These are phyloP conservation scores for Tringa solitaria DNA, from an alignment of 2,113 vertebrate genomes.

Conservation along the genomic window DNA sequence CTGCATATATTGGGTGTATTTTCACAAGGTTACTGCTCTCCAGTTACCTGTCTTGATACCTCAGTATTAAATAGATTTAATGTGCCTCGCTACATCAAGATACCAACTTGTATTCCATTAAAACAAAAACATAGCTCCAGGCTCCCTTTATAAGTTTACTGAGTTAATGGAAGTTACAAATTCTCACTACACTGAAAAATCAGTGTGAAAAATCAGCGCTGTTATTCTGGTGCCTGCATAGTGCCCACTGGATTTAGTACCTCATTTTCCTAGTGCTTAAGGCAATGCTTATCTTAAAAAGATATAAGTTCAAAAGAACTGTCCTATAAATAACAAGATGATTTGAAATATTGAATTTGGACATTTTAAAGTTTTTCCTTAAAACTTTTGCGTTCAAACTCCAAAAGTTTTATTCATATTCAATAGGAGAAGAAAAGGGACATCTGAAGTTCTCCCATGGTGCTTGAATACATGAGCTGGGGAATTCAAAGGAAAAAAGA, in stretches of 20 bases:
- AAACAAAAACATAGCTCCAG: not conserved
- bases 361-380: not conserved
- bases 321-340: not conserved
- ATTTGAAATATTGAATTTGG: not conserved
- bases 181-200: constrained; percentile 3
- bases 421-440: not conserved
- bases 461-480: not conserved
- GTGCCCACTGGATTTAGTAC: not conserved
- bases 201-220: not conserved
- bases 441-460: not conserved
- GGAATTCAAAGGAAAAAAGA: not conserved
- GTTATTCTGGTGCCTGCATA: not conserved
- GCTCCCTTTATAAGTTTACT: not conserved
- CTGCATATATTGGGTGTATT: not conserved
- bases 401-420: not conserved
- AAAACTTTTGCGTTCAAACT: not conserved
- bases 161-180: not conserved
- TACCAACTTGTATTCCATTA: not conserved
- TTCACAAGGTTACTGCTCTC: not conserved
- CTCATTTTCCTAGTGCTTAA: not conserved
- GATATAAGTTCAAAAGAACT: not conserved
- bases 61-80: not conserved
- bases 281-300: not conserved
- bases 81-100: not conserved
- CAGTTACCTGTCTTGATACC: not conserved